Base-by-base conservation (phyloP, 1,140 invertebrate species). In the Leptinotarsa lineolata region DNA sequence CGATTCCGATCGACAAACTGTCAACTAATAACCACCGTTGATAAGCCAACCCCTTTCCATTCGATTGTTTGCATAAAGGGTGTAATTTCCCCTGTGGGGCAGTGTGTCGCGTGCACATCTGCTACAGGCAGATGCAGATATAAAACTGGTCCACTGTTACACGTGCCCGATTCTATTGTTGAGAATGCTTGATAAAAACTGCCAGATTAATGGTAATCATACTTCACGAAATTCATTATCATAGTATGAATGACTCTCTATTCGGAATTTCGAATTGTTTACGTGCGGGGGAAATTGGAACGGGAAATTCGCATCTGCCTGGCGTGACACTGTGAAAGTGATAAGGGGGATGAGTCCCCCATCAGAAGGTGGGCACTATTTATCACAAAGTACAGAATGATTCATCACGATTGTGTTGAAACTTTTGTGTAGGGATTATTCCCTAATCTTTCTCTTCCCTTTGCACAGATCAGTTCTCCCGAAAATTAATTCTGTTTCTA, bases 21-120 rank as follows among this genome's bases (percentile, higher is more conserved):
- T 18, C 48, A 54, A 54, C 48, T 54, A 54, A 54, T 54, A 54
- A 16, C 48, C 63, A 22, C 63, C 39, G 22, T 39, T 65, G 63
- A 65, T 65, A 65, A 65, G 16, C 63, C 63, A 65, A 22, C 22
- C 63, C 63, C 63, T 39, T 30, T 30, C 39, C n/a, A 65, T 65
- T 65, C 39, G 22, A 65, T 65, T 65, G 63, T 65, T 65, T 65
- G 63, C 63, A 65, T 39, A 65, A 39, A 65, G 63, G 48, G 48
- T 54, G 48, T 54, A 54, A 54, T 16, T 39, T 30, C 63, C 24
- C 63, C 39, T 65, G 22, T 65, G 63, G 63, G 63, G 63, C 18
- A 65, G 63, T 65, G 39, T 65, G 63, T 65, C 63, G 63, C 63
- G 63, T 65, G 63, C 24, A 65, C 63, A 65, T 22, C 63, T 65